Evolutionary conservation across 2,113 vertebrate species (phyloP), one percentile per base, ranked within the genome.

Genomic region (Myotis brandtii): DNA sequence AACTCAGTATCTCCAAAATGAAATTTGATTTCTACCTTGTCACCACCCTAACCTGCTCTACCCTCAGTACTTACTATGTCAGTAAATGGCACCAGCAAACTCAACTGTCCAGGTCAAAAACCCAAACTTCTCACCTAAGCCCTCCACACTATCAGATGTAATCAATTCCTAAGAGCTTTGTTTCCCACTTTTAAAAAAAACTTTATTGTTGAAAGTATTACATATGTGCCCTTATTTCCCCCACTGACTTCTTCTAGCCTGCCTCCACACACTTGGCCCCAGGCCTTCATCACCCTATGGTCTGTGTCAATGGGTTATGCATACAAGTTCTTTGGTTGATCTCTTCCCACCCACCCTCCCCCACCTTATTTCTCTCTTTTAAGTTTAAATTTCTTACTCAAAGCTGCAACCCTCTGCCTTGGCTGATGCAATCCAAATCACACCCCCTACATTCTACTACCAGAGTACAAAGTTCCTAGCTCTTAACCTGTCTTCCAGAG

Each of bases 1-100:
- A 62, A 90, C 18, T 89, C 40, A 96, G n/a, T 46, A 77, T 84
- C 72, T 90, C 80, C 54, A 95, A 96, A 90, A 91, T 6, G 13
- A 94, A 96, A 89, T 23, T 67, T 30, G 27, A 37, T 27, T 70
- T 90, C 62, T 18, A 89, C 48, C 21, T 69, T 64, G 37, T 32
- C 43, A n/a, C 50, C 37, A 86, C 10, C 69, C 21, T 46, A 88
- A 43, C 30, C 5, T 66, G 13, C 34, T 90, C 59, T 40, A 87
- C 20, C n/a, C 48, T 37, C 2, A 83, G 54, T 48, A 46, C 48
- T 54, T 94, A 27, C 34, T 52, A 79, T 23, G 25, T 91, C 17
- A 34, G 32, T 81, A 34, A 91, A 66, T 21, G 14, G 72, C 16
- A 86, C 46, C 40, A 90, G 62, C 30, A 86, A 94, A 86, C 16